These are phyloP conservation scores for Callitettix versicolor DNA, from an alignment of 1,140 invertebrate species.

Conservation along the genomic window DNA sequence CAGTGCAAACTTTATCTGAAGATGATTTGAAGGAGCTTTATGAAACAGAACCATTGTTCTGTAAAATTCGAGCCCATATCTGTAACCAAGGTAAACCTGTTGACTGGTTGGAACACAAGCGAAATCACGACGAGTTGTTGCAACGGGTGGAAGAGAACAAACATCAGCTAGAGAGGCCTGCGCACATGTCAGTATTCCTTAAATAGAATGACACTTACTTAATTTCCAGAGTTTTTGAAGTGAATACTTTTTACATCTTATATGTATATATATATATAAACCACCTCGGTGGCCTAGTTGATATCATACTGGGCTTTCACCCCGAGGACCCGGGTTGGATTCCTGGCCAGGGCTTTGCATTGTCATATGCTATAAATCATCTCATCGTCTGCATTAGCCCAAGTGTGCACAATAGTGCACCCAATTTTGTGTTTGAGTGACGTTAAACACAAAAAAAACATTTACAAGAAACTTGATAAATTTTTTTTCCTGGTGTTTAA, in stretches of 20 bases:
- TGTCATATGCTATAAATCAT: too few relatives aligned
- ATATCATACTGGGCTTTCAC: too few relatives aligned
- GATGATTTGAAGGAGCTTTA: constrained; percentile 33
- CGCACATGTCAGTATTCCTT: constrained; percentile 34
- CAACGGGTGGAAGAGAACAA: constrained; percentile 24
- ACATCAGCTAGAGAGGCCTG: constrained; percentile 31
- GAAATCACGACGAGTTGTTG: constrained; percentile 32
- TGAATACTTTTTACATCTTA: too few relatives aligned
- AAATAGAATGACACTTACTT: background rate
- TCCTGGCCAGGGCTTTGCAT: background rate
- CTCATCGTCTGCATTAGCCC: too few relatives aligned
- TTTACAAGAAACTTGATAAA: too few relatives aligned
- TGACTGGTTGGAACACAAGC: constrained; percentile 35
- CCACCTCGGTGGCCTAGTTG: too few relatives aligned
- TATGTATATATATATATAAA: background rate
- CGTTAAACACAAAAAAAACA: too few relatives aligned
- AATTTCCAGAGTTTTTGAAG: background rate
- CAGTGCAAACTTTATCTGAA: constrained; percentile 27
- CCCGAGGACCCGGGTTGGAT: too few relatives aligned
- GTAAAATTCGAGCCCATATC: constrained; percentile 36
- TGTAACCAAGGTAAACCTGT: constrained; percentile 34
- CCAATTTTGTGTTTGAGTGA: background rate
- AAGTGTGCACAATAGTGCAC: background rate
- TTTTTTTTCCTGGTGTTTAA: too few relatives aligned
- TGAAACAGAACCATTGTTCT: constrained; percentile 34